Percentiles rank a stretch among this genome's conserved stretches.
phyloP scores from a whole-genome alignment of 2,888 invertebrate genomes.

The Dasysyrphus albostriatus region DNA sequence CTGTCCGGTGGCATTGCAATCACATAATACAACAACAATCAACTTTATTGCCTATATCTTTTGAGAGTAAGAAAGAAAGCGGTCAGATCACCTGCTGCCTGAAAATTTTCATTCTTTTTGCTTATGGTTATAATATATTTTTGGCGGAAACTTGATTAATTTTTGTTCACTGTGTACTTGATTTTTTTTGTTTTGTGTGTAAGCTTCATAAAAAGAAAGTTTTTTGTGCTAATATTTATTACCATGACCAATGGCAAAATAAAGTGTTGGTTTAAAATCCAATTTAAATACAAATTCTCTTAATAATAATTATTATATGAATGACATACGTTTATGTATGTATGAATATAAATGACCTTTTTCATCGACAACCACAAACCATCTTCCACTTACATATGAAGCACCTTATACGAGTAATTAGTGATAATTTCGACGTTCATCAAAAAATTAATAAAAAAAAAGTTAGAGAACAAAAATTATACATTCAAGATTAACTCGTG shows the following conservation, averaged over 20 bases:
- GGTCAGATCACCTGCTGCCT: slow-evolving; percentile 71
- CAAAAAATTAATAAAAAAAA: neutral
- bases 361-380: neutral
- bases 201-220: slow-evolving; percentile 52
- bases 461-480: neutral
- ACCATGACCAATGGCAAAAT: slow-evolving; percentile 1
- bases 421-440: slow-evolving; percentile 20
- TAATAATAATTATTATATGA: slow-evolving; percentile 27
- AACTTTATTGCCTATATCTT: slow-evolving; percentile 11
- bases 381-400: slow-evolving; percentile 27
- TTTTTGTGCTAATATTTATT: slow-evolving; percentile 38
- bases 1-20: slow-evolving; percentile 61
- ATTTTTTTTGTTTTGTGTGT: neutral
- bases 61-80: slow-evolving; percentile 60
- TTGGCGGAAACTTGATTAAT: slow-evolving; percentile 67
- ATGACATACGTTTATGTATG: slow-evolving; percentile 16
- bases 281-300: slow-evolving; percentile 39
- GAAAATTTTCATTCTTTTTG: slow-evolving; percentile 33
- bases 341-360: slow-evolving; percentile 7
- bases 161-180: slow-evolving; percentile 20
- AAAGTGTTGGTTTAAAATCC: slow-evolving; percentile 15
- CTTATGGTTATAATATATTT: slow-evolving; percentile 46
- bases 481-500: neutral
- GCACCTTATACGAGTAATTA: slow-evolving; percentile 18
- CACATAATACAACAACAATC: slow-evolving; percentile 65